These are phyloP conservation scores for Sthenelais limicola DNA, from an alignment of 2,888 invertebrate species.

Conservation along the genomic window DNA sequence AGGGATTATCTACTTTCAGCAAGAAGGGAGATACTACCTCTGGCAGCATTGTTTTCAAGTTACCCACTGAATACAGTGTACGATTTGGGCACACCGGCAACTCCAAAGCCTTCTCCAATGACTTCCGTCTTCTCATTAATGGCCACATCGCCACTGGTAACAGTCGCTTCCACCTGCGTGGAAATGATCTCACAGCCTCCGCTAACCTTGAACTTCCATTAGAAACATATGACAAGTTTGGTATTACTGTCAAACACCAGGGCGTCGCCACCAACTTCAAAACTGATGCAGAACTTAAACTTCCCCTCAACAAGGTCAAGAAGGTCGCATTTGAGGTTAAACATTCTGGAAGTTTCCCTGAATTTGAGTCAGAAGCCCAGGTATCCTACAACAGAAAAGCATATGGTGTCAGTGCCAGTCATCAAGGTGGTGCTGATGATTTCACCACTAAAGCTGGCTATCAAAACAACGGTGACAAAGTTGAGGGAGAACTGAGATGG, in stretches of 20 bases:
- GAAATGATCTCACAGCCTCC: neutral
- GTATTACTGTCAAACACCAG: slow-evolving; percentile 6
- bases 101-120: neutral
- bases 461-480: neutral
- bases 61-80: slow-evolving; percentile 19
- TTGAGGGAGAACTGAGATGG: neutral
- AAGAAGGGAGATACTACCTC: neutral
- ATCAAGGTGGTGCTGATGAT: neutral
- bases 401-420: slow-evolving; percentile 7
- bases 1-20: neutral
- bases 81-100: slow-evolving; percentile 4
- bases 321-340: slow-evolving; percentile 5
- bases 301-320: slow-evolving; percentile 21
- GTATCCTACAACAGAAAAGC: neutral
- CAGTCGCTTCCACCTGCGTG: neutral
- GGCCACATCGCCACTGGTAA: neutral
- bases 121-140: neutral
- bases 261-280: slow-evolving; percentile 4
- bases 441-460: slow-evolving; percentile 7
- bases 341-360: neutral
- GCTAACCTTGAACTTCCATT: slow-evolving; percentile 7
- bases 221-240: neutral
- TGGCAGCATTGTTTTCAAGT: neutral
- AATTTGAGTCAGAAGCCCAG: slow-evolving; percentile 3
- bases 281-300: slow-evolving; percentile 4